Conservation (phyloP, 2,888 invertebrate genomes). For the Volucella inflata region DNA sequence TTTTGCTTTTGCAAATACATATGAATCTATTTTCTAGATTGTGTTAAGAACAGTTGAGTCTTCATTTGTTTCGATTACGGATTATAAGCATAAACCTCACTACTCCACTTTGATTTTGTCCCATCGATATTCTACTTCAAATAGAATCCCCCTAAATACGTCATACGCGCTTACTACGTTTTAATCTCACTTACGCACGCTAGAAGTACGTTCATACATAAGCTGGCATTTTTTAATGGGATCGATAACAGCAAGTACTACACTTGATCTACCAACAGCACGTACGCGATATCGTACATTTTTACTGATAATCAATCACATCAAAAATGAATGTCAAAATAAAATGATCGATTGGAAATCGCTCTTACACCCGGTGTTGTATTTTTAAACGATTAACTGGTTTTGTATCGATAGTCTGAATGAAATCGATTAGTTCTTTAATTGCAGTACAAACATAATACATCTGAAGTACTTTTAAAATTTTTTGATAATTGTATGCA, state of each 20-base stretch:
- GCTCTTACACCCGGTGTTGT: no score
- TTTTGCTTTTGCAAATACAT: no score
- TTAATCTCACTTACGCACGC: not conserved
- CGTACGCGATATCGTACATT: conserved; percentile 30
- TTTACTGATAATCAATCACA: not conserved
- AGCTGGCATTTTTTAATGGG: no score
- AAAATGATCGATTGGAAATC: not conserved
- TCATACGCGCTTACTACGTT: conserved; percentile 3
- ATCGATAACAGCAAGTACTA: not conserved
- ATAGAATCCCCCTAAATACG: not conserved
- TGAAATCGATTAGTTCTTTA: no score
- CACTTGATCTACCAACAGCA: conserved; percentile 2
- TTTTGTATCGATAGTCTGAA: no score
- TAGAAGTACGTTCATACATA: no score
- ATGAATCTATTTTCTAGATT: no score
- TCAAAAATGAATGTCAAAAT: not conserved
- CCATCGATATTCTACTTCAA: not conserved
- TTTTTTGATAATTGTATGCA: no score
- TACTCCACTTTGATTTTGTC: conserved; percentile 7
- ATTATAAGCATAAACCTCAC: not conserved
- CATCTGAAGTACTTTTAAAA: no score
- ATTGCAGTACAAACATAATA: no score
- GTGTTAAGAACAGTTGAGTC: no score
- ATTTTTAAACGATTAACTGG: no score
- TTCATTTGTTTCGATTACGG: not conserved